Evolutionary conservation across 2,113 vertebrate species (phyloP).

Genomic region (Ascaphus truei): DNA sequence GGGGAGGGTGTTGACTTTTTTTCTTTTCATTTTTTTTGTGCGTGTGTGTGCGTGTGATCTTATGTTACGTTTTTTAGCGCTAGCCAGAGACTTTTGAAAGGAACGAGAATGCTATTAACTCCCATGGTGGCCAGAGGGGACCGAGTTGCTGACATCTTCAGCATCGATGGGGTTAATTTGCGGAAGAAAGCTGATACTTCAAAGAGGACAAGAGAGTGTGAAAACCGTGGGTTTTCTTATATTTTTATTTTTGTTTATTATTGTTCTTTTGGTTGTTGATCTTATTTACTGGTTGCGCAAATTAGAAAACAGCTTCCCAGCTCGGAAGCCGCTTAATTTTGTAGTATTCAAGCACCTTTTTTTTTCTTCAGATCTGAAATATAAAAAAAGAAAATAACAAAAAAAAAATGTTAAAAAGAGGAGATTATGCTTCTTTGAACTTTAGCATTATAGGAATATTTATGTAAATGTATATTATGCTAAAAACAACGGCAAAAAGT

Average conservation of each 20-base stretch:
- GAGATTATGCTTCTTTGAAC: slow-evolving; percentile 76
- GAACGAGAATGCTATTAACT: not conserved
- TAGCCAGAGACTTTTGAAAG: slow-evolving; percentile 8
- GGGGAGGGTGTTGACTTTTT: slow-evolving; percentile 52
- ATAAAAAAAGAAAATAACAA: slow-evolving; percentile 29
- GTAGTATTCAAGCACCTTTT: slow-evolving; percentile 88
- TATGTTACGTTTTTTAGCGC: slow-evolving; percentile 12
- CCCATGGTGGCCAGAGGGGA: not conserved
- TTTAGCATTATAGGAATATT: slow-evolving; percentile 85
- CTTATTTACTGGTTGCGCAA: slow-evolving; percentile 74
- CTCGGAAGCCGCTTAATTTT: slow-evolving; percentile 74
- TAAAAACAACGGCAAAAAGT: slow-evolving; percentile 69
- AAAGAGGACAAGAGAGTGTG: slow-evolving; percentile 48
- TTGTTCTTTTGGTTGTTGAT: slow-evolving; percentile 16
- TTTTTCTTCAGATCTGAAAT: slow-evolving; percentile 72
- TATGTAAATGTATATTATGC: slow-evolving; percentile 86
- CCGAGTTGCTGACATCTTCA: slow-evolving; percentile 35
- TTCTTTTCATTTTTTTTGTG: slow-evolving; percentile 56
- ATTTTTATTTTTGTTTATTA: slow-evolving; percentile 27
- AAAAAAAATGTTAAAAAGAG: slow-evolving; percentile 49
- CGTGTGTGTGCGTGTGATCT: slow-evolving; percentile 51
- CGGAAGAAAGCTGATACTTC: slow-evolving; percentile 68
- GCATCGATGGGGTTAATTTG: slow-evolving; percentile 44
- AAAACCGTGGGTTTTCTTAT: slow-evolving; percentile 59
- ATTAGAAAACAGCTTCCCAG: slow-evolving; percentile 76